A percentile compares a stretch with the other conserved stretches of the same genome.
These are phyloP conservation scores for Miltochrista miniata DNA, from an alignment of 2,888 invertebrate species.

Conservation along the genomic window DNA sequence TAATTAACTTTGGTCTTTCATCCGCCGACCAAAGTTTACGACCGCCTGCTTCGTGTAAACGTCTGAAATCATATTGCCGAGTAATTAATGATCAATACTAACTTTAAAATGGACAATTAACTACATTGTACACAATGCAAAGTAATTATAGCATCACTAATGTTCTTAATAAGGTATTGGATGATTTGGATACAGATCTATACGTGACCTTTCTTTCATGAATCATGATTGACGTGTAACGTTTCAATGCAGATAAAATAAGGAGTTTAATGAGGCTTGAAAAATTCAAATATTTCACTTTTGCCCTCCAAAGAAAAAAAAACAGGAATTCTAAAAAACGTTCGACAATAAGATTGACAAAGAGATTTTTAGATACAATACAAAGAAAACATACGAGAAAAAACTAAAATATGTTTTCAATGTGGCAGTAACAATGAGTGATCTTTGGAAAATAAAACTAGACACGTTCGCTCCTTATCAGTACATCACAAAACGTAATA, in stretches of 20 bases:
- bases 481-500: conserved; percentile 68
- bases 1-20: conserved; percentile 80
- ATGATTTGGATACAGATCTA: conserved; percentile 37
- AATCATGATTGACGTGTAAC: conserved; percentile 34
- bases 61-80: conserved; percentile 75
- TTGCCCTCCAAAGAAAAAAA: conserved; percentile 11
- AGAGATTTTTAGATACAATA: conserved; percentile 51
- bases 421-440: conserved; percentile 62
- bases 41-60: conserved; percentile 70
- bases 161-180: conserved; percentile 44
- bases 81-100: conserved; percentile 73
- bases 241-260: conserved; percentile 22
- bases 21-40: conserved; percentile 77
- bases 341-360: conserved; percentile 35
- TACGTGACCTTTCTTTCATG: conserved; percentile 31
- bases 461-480: conserved; percentile 64
- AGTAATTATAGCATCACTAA: conserved; percentile 45
- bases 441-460: conserved; percentile 66
- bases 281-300: conserved; percentile 18
- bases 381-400: conserved; percentile 54
- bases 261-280: conserved; percentile 28
- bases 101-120: conserved; percentile 69
- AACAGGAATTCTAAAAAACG: conserved; percentile 6
- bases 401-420: conserved; percentile 61
- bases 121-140: conserved; percentile 53